phyloP scores from a whole-genome alignment of 2,888 invertebrate species.

The Drosophila rubida region DNA sequence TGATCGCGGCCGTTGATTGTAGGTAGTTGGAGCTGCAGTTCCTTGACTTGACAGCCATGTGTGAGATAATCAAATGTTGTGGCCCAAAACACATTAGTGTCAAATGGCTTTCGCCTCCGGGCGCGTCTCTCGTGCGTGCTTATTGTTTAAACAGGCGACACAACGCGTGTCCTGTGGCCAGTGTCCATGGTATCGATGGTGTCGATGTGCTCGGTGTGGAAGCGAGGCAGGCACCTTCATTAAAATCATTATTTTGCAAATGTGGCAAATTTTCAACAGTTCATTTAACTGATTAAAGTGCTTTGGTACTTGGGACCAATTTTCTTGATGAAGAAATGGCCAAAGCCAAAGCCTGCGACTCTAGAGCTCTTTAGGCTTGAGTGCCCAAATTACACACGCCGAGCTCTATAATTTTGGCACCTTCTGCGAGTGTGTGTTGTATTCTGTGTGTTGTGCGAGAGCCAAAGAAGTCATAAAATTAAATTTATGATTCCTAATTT shows the following conservation, averaged over 20 bases:
- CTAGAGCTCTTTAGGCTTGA: conserved; percentile 52
- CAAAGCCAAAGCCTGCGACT: conserved; percentile 25
- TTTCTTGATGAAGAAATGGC: conserved; percentile 59
- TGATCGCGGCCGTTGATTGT: conserved; percentile 17
- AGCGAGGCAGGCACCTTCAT: conserved; percentile 35
- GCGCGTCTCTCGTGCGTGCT: conserved; percentile 8
- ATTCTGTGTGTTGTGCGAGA: background rate
- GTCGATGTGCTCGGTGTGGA: background rate
- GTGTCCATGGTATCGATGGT: conserved; percentile 10
- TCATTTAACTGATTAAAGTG: conserved; percentile 80
- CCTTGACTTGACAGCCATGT: conserved; percentile 52
- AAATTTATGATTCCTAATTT: conserved; percentile 73
- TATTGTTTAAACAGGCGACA: conserved; percentile 74
- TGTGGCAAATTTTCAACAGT: conserved; percentile 80
- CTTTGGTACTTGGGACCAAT: conserved; percentile 51
- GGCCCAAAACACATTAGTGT: conserved; percentile 67
- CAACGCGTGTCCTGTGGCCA: conserved; percentile 57
- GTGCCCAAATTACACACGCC: conserved; percentile 58
- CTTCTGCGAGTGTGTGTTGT: conserved; percentile 44
- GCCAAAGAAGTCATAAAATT: conserved; percentile 76
- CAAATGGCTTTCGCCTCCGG: conserved; percentile 55
- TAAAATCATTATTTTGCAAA: conserved; percentile 66
- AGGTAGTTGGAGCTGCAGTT: conserved; percentile 45
- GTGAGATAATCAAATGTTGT: conserved; percentile 64
- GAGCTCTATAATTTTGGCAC: conserved; percentile 63